Percentiles rank a stretch among this genome's conserved stretches.
Evolutionary conservation across 2,113 vertebrate species (phyloP).

Genomic region (Passer domesticus): DNA sequence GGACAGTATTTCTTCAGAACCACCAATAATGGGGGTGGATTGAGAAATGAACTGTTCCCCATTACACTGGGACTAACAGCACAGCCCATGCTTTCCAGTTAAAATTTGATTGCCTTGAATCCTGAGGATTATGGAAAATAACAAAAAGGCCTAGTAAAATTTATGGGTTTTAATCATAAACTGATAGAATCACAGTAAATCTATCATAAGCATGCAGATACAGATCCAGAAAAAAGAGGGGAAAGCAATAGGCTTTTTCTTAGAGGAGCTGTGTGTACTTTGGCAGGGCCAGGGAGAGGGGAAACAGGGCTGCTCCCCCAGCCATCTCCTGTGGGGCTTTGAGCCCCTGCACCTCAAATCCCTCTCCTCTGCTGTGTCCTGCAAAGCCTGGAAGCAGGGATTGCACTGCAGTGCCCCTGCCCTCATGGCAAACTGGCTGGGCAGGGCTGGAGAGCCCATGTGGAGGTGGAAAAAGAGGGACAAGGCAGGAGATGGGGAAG

Average conservation of each 20-base stretch:
- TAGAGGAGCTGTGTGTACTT: not conserved
- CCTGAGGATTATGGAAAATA: constrained; percentile 41
- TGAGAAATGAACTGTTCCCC: not conserved
- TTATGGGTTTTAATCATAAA: constrained; percentile 63
- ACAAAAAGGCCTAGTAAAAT: constrained; percentile 54
- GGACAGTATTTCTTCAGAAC: constrained; percentile 55
- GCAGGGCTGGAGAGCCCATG: not conserved
- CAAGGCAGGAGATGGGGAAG: not conserved
- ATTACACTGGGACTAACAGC: constrained; percentile 17
- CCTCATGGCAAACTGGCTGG: rapidly evolving
- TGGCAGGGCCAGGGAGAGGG: not conserved
- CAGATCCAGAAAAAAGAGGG: not conserved
- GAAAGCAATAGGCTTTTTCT: not conserved
- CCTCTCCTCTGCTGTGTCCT: not conserved
- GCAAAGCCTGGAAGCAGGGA: not conserved
- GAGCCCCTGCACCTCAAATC: not conserved
- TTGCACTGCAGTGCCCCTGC: not conserved
- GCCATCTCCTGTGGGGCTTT: not conserved
- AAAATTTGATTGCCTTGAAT: constrained; percentile 59
- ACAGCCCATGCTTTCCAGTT: constrained; percentile 7
- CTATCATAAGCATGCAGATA: constrained; percentile 13
- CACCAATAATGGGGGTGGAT: constrained; percentile 16
- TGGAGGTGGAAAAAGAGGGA: not conserved
- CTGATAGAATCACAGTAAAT: constrained; percentile 43
- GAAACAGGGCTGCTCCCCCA: not conserved